These are phyloP conservation scores for Drosophila orosa DNA, from an alignment of 1,140 invertebrate species.

Conservation along the genomic window DNA sequence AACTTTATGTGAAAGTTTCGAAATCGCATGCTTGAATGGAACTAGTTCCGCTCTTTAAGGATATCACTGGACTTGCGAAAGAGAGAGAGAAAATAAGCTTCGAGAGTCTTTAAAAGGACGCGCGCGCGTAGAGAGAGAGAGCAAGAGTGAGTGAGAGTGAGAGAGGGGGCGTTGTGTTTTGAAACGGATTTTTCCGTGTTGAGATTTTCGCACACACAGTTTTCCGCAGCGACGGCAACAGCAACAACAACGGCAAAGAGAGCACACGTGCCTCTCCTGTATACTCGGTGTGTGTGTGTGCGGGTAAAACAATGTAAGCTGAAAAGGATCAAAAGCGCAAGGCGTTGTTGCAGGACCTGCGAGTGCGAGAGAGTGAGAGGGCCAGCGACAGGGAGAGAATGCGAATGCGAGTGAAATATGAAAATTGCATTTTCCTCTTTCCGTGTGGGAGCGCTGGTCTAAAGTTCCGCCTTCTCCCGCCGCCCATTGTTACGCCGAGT, in stretches of 20 bases:
- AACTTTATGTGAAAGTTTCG: too few relatives aligned
- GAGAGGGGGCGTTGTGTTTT: conserved; percentile 63
- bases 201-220: conserved; percentile 51
- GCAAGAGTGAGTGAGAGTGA: conserved; percentile 7
- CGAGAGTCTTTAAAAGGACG: conserved; percentile 13
- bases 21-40: conserved; percentile 6
- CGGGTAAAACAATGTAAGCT: conserved; percentile 62
- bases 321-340: conserved; percentile 62
- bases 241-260: conserved; percentile 25
- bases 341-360: conserved; percentile 54
- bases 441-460: conserved; percentile 50
- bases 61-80: background rate
- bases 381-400: background rate
- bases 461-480: conserved; percentile 26
- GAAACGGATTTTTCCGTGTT: conserved; percentile 63
- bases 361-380: conserved; percentile 14
- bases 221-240: conserved; percentile 17
- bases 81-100: conserved; percentile 4
- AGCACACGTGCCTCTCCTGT: conserved; percentile 42
- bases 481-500: conserved; percentile 13
- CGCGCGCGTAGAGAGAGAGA: conserved; percentile 23
- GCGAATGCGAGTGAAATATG: conserved; percentile 52
- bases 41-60: conserved; percentile 20
- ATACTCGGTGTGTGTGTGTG: conserved; percentile 24
- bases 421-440: conserved; percentile 78